Base-by-base conservation (phyloP, 2,797 vertebrate species). In the Oceanodroma leucorhoa region DNA sequence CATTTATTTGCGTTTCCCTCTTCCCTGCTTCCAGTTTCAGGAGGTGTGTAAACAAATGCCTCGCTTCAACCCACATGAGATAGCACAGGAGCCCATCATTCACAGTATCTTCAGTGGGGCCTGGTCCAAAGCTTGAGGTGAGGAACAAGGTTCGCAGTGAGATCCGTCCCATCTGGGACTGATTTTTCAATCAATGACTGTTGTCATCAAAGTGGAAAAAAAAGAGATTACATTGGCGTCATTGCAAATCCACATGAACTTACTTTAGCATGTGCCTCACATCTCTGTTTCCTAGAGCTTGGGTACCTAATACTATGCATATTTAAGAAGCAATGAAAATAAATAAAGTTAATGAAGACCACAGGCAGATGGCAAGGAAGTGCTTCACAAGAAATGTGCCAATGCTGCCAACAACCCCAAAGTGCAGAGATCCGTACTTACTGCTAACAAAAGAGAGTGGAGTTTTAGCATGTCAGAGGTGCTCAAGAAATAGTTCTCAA, bases 401-500 rank as follows among this genome's bases (percentile, higher is more conserved):
- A 30, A n/a, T 14, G 20, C 34, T 78, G 84, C 50, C 73, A 12
- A 2, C 6, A 18, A 53, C 19, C 9, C 34, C 34, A 41, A 67
- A 70, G 5, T 0, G 24, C 46, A 81, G 48, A 22, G 65, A 58
- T 45, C 30, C 4, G 29, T 41, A 40, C 50, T 61, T 16, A 22
- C 26, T 62, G 36, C 48, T 76, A 64, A 30, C 21, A 83, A 90
- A 80, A 48, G 6, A 6, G 23, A 17, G 18, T 22, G 21, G 51
- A 73, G 32, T 62, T 95, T 80, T 75, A 84, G 67, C 57, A 40
- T 17, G 14, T 40, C 50, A 26, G 26, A 93, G 54, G 24, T 57
- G 14, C 58, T 87, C 57, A 43, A 36, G 13, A 90, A 93, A 40
- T 61, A 67, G 15, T 80, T 92, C 94, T 51, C 27, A 46, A 78